Evolutionary conservation across 2,888 invertebrate species (phyloP).

Genomic region (Sylvicola cinctus): DNA sequence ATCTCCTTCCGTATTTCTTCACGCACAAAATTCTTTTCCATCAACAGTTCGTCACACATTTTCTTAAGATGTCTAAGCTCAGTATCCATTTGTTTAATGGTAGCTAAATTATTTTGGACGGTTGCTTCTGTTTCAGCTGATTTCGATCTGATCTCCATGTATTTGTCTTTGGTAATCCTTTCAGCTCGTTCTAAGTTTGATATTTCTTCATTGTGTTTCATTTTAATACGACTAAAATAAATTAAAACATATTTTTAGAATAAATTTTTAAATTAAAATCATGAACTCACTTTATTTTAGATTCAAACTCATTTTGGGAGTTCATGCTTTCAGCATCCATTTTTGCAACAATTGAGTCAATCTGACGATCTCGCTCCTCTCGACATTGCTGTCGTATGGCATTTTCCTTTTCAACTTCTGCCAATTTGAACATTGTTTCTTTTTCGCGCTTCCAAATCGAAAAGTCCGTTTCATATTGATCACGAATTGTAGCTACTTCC

Average conservation of each 20-base stretch:
- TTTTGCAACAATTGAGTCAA: constrained; percentile 32
- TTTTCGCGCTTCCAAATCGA: constrained; percentile 37
- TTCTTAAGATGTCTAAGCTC: constrained; percentile 42
- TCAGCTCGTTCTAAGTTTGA: constrained; percentile 43
- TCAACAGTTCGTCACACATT: constrained; percentile 29
- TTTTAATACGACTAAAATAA: constrained; percentile 40
- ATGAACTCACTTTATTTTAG: constrained; percentile 17
- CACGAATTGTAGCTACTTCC: constrained; percentile 31
- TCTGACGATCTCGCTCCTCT: constrained; percentile 56
- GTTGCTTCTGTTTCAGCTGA: constrained; percentile 42
- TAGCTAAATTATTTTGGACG: constrained; percentile 32
- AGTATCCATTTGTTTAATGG: constrained; percentile 40
- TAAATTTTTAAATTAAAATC: background rate
- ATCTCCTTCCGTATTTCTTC: constrained; percentile 40
- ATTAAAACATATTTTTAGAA: background rate
- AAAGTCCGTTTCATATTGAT: constrained; percentile 39
- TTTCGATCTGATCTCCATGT: constrained; percentile 41
- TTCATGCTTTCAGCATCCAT: constrained; percentile 23
- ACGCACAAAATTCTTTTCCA: constrained; percentile 34
- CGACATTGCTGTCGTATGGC: constrained; percentile 47
- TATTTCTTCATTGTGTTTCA: constrained; percentile 55
- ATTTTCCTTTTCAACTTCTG: constrained; percentile 42
- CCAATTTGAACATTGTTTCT: constrained; percentile 23
- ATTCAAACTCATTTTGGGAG: constrained; percentile 19
- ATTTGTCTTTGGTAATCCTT: constrained; percentile 40